A percentile compares a stretch with the other conserved stretches of the same genome.
Evolutionary conservation across 2,888 invertebrate genomes (phyloP).

Genomic region (Automeris io): DNA sequence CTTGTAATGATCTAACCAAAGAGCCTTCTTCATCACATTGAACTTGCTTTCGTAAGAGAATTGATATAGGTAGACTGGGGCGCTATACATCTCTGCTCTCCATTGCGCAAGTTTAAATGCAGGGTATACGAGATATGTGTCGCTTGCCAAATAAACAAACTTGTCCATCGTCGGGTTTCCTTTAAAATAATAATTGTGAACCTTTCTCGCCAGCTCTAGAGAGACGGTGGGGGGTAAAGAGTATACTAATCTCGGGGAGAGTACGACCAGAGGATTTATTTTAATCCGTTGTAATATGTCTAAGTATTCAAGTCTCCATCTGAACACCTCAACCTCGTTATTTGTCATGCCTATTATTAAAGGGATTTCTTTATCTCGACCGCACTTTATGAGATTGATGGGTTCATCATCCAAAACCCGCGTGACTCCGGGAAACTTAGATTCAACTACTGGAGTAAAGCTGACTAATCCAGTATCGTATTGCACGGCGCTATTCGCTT

Average conservation of each 20-base stretch:
- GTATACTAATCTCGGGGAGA: slow-evolving; percentile 17
- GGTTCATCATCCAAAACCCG: slow-evolving; percentile 31
- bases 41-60: slow-evolving; percentile 57
- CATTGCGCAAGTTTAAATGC: slow-evolving; percentile 24
- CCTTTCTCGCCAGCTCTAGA: slow-evolving; percentile 14
- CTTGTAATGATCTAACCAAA: slow-evolving; percentile 32
- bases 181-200: slow-evolving; percentile 20
- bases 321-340: slow-evolving; percentile 19
- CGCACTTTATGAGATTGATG: slow-evolving; percentile 20
- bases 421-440: slow-evolving; percentile 17
- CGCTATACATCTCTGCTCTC: slow-evolving; percentile 20
- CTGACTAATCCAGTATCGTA: slow-evolving; percentile 16
- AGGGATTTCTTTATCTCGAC: slow-evolving; percentile 28
- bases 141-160: slow-evolving; percentile 16
- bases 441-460: slow-evolving; percentile 29
- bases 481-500: slow-evolving; percentile 21
- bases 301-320: slow-evolving; percentile 8
- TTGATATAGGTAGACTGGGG: slow-evolving; percentile 60
- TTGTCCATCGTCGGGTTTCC: slow-evolving; percentile 16
- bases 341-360: slow-evolving; percentile 22
- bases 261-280: slow-evolving; percentile 29
- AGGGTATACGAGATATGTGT: slow-evolving; percentile 24
- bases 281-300: slow-evolving; percentile 13
- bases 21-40: slow-evolving; percentile 43
- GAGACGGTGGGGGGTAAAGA: slow-evolving; percentile 14